Evolutionary conservation across 1,140 invertebrate species (phyloP).

Genomic region (Drosophila ananassae): DNA sequence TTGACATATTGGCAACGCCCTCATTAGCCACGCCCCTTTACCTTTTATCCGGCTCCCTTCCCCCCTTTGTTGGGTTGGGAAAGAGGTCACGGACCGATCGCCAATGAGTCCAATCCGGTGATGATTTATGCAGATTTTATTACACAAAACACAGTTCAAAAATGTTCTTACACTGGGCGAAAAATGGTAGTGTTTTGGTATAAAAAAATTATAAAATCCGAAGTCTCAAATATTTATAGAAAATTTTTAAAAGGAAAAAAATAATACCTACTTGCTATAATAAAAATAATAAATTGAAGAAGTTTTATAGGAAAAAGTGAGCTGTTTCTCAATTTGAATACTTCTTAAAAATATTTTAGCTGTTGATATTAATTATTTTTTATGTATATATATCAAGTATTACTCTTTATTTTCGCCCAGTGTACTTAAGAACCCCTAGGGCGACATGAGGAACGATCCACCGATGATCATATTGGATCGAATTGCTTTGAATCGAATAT

Average conservation of each 20-base stretch:
- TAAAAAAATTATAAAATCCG: no score
- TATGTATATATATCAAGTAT: neutral
- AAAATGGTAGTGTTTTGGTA: neutral
- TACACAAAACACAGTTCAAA: conserved; percentile 21
- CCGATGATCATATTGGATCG: conserved; percentile 17
- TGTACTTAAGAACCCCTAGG: conserved; percentile 4
- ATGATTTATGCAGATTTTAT: conserved; percentile 63
- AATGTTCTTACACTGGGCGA: conserved; percentile 16
- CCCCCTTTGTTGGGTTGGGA: neutral
- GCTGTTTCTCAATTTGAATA: no score
- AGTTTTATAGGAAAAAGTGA: no score
- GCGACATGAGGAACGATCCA: conserved; percentile 3
- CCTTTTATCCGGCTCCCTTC: neutral
- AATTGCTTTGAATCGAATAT: neutral
- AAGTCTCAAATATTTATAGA: no score
- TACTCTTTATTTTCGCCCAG: neutral
- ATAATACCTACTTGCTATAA: no score
- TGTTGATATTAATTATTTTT: neutral
- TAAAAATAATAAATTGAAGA: no score
- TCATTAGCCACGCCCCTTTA: conserved; percentile 35
- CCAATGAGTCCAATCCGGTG: conserved; percentile 4
- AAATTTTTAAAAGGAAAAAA: no score
- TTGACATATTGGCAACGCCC: conserved; percentile 78
- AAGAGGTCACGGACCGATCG: conserved; percentile 21
- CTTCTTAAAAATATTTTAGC: no score